A percentile compares a stretch with the other conserved stretches of the same genome.
These are phyloP conservation scores for Micromesistius poutassou DNA, from an alignment of 2,797 vertebrate genomes.

Conservation along the genomic window DNA sequence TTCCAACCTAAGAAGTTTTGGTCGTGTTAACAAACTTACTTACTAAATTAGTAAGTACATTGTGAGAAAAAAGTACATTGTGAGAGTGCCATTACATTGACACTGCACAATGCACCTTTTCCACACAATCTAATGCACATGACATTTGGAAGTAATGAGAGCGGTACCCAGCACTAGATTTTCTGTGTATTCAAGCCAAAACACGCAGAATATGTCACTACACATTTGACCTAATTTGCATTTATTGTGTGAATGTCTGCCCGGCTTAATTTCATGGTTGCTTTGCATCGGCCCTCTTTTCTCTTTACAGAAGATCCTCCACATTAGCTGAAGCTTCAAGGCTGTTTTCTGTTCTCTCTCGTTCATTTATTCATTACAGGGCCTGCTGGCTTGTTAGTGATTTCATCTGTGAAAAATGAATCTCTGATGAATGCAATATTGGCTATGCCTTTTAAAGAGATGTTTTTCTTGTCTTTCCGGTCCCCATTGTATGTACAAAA, in stretches of 20 bases:
- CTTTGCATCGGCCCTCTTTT: conserved; percentile 23
- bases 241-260: conserved; percentile 12
- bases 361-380: conserved; percentile 22
- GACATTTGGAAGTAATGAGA: not conserved
- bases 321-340: conserved; percentile 29
- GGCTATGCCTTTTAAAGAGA: not conserved
- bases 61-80: conserved; percentile 9
- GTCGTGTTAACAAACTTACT: not conserved
- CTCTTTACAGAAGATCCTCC: conserved; percentile 19
- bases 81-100: conserved; percentile 15
- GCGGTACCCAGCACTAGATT: not conserved
- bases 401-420: conserved; percentile 49
- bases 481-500: not conserved
- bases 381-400: conserved; percentile 51
- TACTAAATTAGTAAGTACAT: not conserved
- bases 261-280: conserved; percentile 36
- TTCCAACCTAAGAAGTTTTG: not conserved
- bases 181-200: conserved; percentile 17
- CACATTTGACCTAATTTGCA: conserved; percentile 33
- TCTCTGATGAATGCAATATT: conserved; percentile 47
- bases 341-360: conserved; percentile 47
- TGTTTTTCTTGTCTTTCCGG: not conserved
- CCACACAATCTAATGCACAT: conserved; percentile 3
- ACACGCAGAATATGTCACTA: conserved; percentile 16
- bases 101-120: conserved; percentile 5